Evolutionary conservation across 2,888 invertebrate genomes (phyloP), one percentile per base, ranked within the genome.

Genomic region (Boloria selene): DNA sequence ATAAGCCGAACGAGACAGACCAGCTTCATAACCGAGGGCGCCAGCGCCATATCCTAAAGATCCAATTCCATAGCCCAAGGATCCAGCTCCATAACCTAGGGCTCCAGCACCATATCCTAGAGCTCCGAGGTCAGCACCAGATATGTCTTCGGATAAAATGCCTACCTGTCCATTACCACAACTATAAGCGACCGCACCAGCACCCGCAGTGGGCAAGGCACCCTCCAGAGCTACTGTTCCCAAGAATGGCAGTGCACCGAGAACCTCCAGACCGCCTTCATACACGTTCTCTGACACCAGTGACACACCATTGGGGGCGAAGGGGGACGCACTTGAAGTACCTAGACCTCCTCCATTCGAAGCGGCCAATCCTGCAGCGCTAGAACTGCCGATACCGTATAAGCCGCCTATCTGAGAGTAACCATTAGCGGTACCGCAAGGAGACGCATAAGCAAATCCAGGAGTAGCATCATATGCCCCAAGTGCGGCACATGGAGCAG

Each of bases 201-300:
- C 67, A 5, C 52, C 66, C 52, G 69, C 72, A 13, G 77, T 73
- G 14, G 78, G 76, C 47, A 77, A 61, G 0, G 51, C 59, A 38
- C 76, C 76, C n/a, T 75, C 76, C 31, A 79, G 68, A 26, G 68
- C 74, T 13, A 79, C 79, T 7, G 77, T 75, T 54, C 75, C 74
- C 61, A 79, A 52, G 72, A 78, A 76, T 2, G 79, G 79, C 62
- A 79, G 69, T 55, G 72, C 75, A 13, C 79, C 79, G 13, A 53
- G 62, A n/a, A 77, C 75, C 17, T 74, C 71, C 4, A 79, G 63
- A 3, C 67, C 59, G 3, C 81, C 82, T 62, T 75, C 76, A 49
- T 78, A 77, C 0, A 63, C 73, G 65, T 80, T 79, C 60, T 82
- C 80, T 14, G 80, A 80, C 7, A 74, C 61, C 13, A 82, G 76